Conservation (phyloP, 2,113 vertebrate species). For the Sciurus niger region DNA sequence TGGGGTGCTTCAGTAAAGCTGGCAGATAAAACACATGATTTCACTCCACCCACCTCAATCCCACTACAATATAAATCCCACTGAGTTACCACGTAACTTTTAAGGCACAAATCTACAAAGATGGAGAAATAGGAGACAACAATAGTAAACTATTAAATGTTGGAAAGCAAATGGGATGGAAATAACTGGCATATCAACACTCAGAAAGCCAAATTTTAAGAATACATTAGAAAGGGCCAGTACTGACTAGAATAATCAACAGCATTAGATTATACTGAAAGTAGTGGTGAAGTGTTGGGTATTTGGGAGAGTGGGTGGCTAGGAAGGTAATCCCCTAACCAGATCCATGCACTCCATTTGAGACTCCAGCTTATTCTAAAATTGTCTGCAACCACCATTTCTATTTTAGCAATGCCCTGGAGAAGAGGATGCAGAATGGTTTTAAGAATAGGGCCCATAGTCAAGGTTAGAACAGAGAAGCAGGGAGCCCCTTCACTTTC, state of each 20-base stretch:
- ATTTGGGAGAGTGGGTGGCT: rapidly evolving
- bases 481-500: neutral
- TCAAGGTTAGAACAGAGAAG: neutral
- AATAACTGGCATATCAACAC: neutral
- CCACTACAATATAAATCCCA: neutral
- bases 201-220: neutral
- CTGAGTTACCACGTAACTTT: neutral
- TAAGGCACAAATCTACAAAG: neutral
- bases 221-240: neutral
- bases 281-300: neutral
- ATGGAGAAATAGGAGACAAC: neutral
- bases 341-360: neutral
- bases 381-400: neutral
- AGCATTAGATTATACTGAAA: neutral
- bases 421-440: neutral
- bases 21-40: neutral
- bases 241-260: neutral
- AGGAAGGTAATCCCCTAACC: neutral
- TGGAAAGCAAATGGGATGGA: neutral
- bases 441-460: neutral
- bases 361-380: neutral
- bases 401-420: neutral
- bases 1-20: neutral
- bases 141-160: neutral
- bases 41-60: neutral